Evolutionary conservation across 2,797 vertebrate genomes (phyloP).

Genomic region (Chrosomus eos): DNA sequence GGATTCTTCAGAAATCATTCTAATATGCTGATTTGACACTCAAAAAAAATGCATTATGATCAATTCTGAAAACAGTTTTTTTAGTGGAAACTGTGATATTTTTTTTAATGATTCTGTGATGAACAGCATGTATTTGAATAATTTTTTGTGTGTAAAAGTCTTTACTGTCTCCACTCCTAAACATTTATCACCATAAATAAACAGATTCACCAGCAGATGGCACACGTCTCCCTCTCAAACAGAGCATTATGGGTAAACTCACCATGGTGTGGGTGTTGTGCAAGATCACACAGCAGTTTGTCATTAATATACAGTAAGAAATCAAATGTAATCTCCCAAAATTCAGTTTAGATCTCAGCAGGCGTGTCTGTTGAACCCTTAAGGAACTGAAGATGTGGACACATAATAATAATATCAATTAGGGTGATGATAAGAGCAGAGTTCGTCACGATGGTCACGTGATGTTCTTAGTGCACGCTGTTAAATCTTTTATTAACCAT

Average conservation of each 20-base stretch:
- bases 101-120: neutral
- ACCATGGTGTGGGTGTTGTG: neutral
- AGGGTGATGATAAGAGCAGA: neutral
- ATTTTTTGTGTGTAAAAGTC: neutral
- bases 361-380: neutral
- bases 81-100: neutral
- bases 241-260: neutral
- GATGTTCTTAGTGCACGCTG: neutral
- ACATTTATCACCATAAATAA: neutral
- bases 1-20: neutral
- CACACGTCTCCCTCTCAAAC: neutral
- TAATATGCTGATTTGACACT: neutral
- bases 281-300: neutral
- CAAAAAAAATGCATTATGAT: neutral
- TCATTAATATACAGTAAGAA: conserved; percentile 1
- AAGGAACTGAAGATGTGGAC: neutral
- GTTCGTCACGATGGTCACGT: neutral
- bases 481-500: conserved; percentile 33
- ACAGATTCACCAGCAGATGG: conserved; percentile 21
- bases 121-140: neutral
- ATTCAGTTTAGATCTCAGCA: neutral
- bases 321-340: neutral
- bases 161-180: neutral
- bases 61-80: neutral
- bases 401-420: neutral